Evolutionary conservation across 2,888 invertebrate species (phyloP), one percentile per base, ranked within the genome.

Genomic region (Andrena trimmerana): DNA sequence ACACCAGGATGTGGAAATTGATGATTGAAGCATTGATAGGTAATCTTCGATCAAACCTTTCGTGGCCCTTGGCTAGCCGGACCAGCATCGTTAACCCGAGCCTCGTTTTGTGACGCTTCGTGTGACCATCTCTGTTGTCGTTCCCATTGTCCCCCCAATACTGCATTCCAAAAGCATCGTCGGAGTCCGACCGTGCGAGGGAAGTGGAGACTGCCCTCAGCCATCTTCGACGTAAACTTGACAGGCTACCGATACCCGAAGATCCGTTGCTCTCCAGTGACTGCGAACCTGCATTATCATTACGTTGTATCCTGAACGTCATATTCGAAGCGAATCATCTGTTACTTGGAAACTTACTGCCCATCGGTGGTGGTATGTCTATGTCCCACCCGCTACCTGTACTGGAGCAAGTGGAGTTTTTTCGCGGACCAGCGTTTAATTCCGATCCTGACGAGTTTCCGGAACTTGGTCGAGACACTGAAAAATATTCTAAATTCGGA

Each of bases 61-160:
- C 96, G 86, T 95, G 95, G 8, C 95, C 95, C 69, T 94, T 93
- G 50, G 95, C 95, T 88, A 96, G 94, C 60, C 95, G 95, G 77
- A 97, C 95, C 77, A 97, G 94, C 81, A 97, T 95, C 10, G 96
- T 96, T 42, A 97, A 92, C 1, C 97, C 97, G 16, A 97, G 94
- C 91, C 96, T 96, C 2, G 95, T 95, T 82, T 94, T 93, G 68
- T 94, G 93, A 10, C 95, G 91, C 42, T 92, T 92, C 33, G 73
- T 71, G 48, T 78, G 86, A 20, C 69, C 69, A 4, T 91, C 90
- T 50, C 68, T 84, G 63, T 75, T 85, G 27, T 92, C 90, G 20
- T 8, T 79, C 6, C 81, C 83, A 75, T 81, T 90, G 7, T 93
- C 91, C n/a, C 76, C 80, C 66, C 85, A 91, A n/a, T 89, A 89